These are phyloP conservation scores for Vultur gryphus DNA, from an alignment of 2,797 vertebrate genomes.

Conservation along the genomic window DNA sequence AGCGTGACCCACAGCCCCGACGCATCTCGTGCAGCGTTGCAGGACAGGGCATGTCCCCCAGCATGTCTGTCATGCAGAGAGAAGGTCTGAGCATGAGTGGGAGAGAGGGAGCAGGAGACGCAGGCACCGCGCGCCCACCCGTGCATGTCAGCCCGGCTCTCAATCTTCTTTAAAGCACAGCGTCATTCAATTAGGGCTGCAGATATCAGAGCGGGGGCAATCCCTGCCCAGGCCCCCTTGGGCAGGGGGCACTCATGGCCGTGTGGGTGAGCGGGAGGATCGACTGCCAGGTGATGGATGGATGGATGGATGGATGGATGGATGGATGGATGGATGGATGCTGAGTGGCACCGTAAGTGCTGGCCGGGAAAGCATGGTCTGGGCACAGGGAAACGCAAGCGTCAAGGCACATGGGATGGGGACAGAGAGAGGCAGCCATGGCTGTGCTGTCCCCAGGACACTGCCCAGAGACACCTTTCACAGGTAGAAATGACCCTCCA, in stretches of 20 bases:
- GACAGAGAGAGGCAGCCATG: not conserved
- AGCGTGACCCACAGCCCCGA: not conserved
- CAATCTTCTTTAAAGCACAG: not conserved
- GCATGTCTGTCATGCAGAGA: fast-evolving
- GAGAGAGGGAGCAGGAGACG: not conserved
- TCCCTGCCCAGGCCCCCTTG: not conserved
- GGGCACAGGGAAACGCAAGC: not conserved
- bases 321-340: not conserved
- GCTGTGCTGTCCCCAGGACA: not conserved
- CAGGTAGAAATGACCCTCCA: fast-evolving
- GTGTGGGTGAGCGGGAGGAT: not conserved
- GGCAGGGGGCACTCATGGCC: not conserved
- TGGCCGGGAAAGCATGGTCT: not conserved
- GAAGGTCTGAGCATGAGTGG: not conserved
- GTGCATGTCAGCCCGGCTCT: not conserved
- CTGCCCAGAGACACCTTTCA: not conserved
- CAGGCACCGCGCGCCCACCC: not conserved
- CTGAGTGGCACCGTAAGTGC: not conserved
- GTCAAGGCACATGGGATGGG: not conserved
- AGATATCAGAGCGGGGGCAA: not conserved
- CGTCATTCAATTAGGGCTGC: fast-evolving
- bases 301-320: not conserved
- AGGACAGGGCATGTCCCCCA: not conserved
- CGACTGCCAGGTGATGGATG: not conserved
- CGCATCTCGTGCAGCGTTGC: fast-evolving